Evolutionary conservation across 2,113 vertebrate species (phyloP).

Genomic region (Pipra filicauda): DNA sequence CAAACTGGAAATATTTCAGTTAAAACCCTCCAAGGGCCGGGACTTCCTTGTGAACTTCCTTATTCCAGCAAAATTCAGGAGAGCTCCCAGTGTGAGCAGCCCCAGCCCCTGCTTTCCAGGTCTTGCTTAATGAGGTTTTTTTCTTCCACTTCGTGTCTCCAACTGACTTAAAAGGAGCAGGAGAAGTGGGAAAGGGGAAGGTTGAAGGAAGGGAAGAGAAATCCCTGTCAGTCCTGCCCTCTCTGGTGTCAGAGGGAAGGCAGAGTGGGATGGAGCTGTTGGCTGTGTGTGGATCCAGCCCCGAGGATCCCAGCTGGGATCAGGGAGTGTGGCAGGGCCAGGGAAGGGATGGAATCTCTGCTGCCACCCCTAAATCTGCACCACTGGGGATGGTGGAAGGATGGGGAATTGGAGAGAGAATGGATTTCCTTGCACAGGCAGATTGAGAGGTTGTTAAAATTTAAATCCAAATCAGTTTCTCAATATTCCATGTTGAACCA

Average conservation of each 20-base stretch:
- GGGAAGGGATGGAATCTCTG: background rate
- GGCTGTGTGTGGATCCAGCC: background rate
- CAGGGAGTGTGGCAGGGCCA: background rate
- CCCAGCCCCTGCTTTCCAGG: background rate
- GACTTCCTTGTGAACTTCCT: background rate
- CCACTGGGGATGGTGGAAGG: background rate
- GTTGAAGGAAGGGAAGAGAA: accelerated
- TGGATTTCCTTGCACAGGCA: too few relatives aligned
- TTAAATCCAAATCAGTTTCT: too few relatives aligned
- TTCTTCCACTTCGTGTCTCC: background rate
- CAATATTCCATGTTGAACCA: too few relatives aligned
- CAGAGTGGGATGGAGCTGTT: background rate
- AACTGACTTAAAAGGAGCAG: background rate
- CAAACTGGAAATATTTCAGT: background rate
- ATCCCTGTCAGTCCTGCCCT: accelerated
- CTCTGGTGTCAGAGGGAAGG: background rate
- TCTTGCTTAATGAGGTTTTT: background rate
- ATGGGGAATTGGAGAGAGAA: background rate
- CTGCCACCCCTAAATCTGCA: background rate
- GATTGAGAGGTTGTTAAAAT: too few relatives aligned
- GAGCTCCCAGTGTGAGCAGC: background rate
- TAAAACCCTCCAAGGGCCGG: too few relatives aligned
- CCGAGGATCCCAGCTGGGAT: too few relatives aligned
- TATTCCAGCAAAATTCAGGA: background rate
- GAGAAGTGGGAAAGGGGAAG: background rate